Percentiles rank a stretch among this genome's conserved stretches.
These are phyloP conservation scores for Aplysina aerophoba DNA, from an alignment of 37 sponge, comb jelly and placozoan species.

Conservation along the genomic window DNA sequence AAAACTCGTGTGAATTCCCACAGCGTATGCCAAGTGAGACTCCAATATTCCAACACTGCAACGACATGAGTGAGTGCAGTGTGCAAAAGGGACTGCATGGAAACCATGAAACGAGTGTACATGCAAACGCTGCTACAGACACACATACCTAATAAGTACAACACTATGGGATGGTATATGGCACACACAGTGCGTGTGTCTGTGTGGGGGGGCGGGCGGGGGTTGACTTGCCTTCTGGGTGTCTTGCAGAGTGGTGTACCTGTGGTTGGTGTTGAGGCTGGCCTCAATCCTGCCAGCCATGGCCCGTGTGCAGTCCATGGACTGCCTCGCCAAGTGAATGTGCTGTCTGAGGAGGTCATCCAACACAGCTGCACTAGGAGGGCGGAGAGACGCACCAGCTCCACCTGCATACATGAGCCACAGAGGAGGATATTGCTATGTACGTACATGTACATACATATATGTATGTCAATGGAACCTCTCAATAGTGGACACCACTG, in stretches of 20 bases:
- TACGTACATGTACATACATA: neutral
- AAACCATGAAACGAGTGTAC: no score
- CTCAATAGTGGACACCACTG: no score
- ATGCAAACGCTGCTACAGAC: no score
- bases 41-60: no score
- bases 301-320: conserved; percentile 5
- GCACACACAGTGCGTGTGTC: neutral
- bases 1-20: no score
- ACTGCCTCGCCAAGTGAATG: conserved; percentile 37
- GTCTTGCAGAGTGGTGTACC: conserved; percentile 62
- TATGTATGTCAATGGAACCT: no score
- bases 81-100: no score
- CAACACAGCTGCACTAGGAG: conserved; percentile 47
- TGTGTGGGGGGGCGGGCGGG: no score
- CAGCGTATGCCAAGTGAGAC: no score
- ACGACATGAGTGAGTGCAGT: no score
- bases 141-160: no score
- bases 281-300: conserved; percentile 2
- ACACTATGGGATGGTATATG: neutral
- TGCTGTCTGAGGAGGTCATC: conserved; percentile 42
- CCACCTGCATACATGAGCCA: neutral
- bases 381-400: neutral
- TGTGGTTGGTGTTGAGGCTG: conserved; percentile 28
- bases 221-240: conserved; percentile 72
- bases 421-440: neutral